Evolutionary conservation across 2,797 vertebrate genomes (phyloP).

Genomic region (Liasis olivaceus): DNA sequence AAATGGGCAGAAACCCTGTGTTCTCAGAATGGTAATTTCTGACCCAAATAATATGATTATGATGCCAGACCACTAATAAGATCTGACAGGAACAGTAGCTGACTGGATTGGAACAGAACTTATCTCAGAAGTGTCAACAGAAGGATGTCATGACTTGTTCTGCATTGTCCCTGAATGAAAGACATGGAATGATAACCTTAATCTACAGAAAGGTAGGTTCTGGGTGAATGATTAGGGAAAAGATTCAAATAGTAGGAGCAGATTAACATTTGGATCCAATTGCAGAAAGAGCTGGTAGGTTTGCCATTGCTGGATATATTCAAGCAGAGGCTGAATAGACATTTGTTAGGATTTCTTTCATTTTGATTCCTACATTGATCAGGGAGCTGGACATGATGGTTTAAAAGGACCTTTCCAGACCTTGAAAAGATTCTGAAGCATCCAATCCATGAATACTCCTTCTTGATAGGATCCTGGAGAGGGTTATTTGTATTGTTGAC

Average conservation of each 20-base stretch:
- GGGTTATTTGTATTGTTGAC: not conserved
- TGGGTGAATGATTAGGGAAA: not conserved
- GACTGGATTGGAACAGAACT: not conserved
- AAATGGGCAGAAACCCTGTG: not conserved
- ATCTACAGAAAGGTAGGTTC: not conserved
- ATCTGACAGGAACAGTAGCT: not conserved
- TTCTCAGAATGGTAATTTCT: not conserved
- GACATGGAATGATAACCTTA: not conserved
- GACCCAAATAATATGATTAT: not conserved
- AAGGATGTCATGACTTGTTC: not conserved
- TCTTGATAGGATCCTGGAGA: not conserved
- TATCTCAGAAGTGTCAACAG: not conserved
- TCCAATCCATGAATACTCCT: not conserved
- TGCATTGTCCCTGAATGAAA: not conserved
- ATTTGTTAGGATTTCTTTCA: too few relatives aligned
- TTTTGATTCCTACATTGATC: too few relatives aligned
- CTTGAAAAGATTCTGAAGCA: not conserved
- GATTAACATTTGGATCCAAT: not conserved
- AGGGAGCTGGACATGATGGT: not conserved
- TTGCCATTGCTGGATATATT: not conserved
- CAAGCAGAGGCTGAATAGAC: too few relatives aligned
- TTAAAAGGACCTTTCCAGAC: not conserved
- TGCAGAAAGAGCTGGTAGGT: not conserved
- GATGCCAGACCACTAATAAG: not conserved
- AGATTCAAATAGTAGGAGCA: not conserved